Evolutionary conservation across 2,113 vertebrate genomes (phyloP).

Genomic region (Lanius collurio): DNA sequence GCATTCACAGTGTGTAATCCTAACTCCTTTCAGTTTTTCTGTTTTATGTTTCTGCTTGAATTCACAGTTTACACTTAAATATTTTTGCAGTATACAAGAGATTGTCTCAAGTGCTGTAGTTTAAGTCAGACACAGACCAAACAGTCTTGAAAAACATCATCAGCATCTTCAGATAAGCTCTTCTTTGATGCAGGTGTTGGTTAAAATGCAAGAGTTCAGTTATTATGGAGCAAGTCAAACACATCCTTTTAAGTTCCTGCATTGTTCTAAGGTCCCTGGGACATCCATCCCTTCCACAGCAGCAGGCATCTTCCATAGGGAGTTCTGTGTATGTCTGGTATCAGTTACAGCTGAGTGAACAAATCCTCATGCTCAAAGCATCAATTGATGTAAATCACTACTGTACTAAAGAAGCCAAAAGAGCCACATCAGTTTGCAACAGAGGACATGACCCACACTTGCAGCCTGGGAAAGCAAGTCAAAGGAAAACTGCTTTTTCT

Average conservation of each 20-base stretch:
- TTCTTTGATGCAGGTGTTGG: background rate
- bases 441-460: background rate
- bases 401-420: background rate
- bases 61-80: background rate
- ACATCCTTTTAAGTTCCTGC: background rate
- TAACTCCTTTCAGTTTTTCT: background rate
- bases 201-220: background rate
- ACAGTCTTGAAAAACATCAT: background rate
- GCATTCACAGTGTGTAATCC: background rate
- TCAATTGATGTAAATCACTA: background rate
- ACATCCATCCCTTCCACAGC: background rate
- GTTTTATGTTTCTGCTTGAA: background rate
- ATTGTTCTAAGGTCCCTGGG: background rate
- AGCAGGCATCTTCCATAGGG: background rate
- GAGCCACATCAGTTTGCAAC: background rate
- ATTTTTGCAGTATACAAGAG: background rate
- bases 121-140: background rate
- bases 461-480: slow-evolving; percentile 22
- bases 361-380: background rate
- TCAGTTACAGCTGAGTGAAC: background rate
- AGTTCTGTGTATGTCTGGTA: background rate
- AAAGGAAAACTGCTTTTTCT: background rate
- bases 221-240: background rate
- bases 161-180: background rate
- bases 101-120: background rate